Percentiles rank a stretch among this genome's conserved stretches.
Conservation (phyloP, 2,888 invertebrate species). For the Heliconius ismenius region DNA sequence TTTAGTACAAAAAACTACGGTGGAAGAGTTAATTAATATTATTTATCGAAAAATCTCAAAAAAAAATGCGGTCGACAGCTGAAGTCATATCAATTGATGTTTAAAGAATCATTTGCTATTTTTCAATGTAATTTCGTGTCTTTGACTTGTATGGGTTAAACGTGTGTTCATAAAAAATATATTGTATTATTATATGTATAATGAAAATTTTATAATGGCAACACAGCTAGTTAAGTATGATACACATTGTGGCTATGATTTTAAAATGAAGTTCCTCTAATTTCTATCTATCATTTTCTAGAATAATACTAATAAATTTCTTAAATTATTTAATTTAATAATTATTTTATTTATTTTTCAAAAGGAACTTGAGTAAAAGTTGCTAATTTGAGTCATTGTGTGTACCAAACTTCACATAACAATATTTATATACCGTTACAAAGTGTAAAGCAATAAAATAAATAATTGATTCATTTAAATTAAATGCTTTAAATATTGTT, state of each 20-base stretch:
- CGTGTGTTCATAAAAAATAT: slow-evolving; percentile 40
- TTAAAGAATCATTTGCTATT: slow-evolving; percentile 35
- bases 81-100: slow-evolving; percentile 47
- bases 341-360: not conserved
- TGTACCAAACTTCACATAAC: slow-evolving; percentile 19
- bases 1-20: slow-evolving; percentile 78
- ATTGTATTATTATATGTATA: slow-evolving; percentile 32
- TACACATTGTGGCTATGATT: not conserved
- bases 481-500: slow-evolving; percentile 38
- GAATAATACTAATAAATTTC: not conserved
- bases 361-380: not conserved
- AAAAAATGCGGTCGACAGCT: slow-evolving; percentile 40
- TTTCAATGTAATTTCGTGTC: slow-evolving; percentile 41
- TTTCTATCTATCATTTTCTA: not conserved
- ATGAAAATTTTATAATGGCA: slow-evolving; percentile 40
- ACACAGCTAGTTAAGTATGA: slow-evolving; percentile 28
- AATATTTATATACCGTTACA: slow-evolving; percentile 39
- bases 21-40: slow-evolving; percentile 57
- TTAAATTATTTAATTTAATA: not conserved
- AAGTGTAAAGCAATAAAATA: slow-evolving; percentile 39
- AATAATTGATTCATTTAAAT: slow-evolving; percentile 32
- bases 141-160: slow-evolving; percentile 42
- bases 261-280: not conserved
- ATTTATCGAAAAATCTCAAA: slow-evolving; percentile 44
- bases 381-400: not conserved